Evolutionary conservation across 2,113 vertebrate genomes (phyloP), one percentile per base, ranked within the genome.

Genomic region (Sinosuthora webbiana): DNA sequence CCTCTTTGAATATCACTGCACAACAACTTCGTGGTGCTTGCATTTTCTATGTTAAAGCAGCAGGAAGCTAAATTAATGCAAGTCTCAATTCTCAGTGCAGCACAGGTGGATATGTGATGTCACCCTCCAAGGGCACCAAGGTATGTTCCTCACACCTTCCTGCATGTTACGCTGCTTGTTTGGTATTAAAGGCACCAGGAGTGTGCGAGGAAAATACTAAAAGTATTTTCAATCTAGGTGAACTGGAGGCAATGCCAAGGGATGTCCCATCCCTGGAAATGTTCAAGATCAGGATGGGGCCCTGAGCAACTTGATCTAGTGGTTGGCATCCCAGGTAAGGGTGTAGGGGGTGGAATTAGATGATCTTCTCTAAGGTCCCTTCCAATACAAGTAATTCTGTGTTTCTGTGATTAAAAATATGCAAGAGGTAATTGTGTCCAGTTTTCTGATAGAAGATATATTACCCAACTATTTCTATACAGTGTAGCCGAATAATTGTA

Each of bases 81-180:
- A 44, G 25, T 49, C 33, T 25, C 24, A 39, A 2, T 56, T 73
- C 56, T 71, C 57, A 45, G 10, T 1, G 23, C 52, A 49, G 31
- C 49, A 31, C 53, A 65, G 28, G 50, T 65, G 11, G n/a, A 9
- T 79, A 23, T 0, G 0, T 75, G 53, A 19, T 60, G 22, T 37
- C 1, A 0, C 56, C n/a, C 13, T 76, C 39, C 27, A 23, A 75
- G 24, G 44, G 35, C 56, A 85, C 35, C 49, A 55, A 49, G 42
- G 6, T 52, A 15, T 9, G 2, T 8, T 78, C 64, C 53, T 68
- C 39, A 39, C 5, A 73, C 33, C 27, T 60, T 89, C 30, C 77
- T 70, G 6, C 33, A 41, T 50, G 35, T n/a, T 89, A 35, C 1
- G 2, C 37, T 50, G 28, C 7, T 67, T 56, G 16, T 35, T 64